phyloP scores from a whole-genome alignment of 1,140 invertebrate genomes.

The Tachypleus tridentatus region DNA sequence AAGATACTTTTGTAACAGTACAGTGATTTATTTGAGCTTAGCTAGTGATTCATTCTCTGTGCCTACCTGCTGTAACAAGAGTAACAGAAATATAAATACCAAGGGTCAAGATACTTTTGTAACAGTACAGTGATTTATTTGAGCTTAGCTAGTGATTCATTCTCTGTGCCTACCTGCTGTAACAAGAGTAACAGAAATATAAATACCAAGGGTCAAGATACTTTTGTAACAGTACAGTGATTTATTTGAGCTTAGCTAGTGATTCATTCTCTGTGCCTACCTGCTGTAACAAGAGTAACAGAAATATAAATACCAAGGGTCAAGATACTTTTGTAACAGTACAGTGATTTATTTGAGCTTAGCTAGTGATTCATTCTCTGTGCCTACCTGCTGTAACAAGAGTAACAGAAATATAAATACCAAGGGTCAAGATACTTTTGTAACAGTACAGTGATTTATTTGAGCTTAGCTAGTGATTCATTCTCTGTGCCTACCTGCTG shows the following conservation, averaged over 20 bases:
- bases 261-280: conserved; percentile 75
- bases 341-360: conserved; percentile 60
- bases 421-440: too few relatives aligned
- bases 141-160: conserved; percentile 84
- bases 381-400: conserved; percentile 61
- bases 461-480: conserved; percentile 85
- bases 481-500: conserved; percentile 79
- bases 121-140: conserved; percentile 33
- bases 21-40: conserved; percentile 60
- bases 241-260: conserved; percentile 87
- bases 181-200: too few relatives aligned
- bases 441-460: too few relatives aligned
- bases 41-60: conserved; percentile 82
- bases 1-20: too few relatives aligned
- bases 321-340: too few relatives aligned
- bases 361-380: conserved; percentile 77
- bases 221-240: too few relatives aligned
- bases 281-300: conserved; percentile 53
- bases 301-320: too few relatives aligned
- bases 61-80: conserved; percentile 57
- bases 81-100: too few relatives aligned
- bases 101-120: too few relatives aligned
- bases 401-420: too few relatives aligned
- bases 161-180: conserved; percentile 73
- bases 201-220: too few relatives aligned